Percentiles rank a stretch among this genome's conserved stretches.
phyloP scores from a whole-genome alignment of 2,113 vertebrate genomes.

The Brachypteracias leptosomus region DNA sequence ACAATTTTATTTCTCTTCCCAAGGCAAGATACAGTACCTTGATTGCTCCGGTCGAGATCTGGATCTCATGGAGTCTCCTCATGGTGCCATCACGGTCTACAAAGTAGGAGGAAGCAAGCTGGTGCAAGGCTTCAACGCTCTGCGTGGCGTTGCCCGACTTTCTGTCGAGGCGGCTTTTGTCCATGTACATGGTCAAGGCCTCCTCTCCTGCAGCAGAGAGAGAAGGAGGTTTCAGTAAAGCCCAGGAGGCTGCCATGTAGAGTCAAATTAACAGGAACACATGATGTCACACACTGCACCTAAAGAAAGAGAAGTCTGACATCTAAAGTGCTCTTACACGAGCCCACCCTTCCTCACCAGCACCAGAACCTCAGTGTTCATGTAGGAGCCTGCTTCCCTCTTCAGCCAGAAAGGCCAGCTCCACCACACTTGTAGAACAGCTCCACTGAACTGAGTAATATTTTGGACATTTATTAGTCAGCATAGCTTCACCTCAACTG shows the following conservation, averaged over 20 bases:
- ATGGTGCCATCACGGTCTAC: constrained; percentile 98
- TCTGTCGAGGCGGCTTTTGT: constrained; percentile 93
- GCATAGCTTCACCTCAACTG: neutral
- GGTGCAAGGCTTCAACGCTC: constrained; percentile 95
- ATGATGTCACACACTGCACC: neutral
- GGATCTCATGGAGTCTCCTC: constrained; percentile 97
- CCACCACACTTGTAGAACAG: neutral
- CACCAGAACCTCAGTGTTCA: neutral
- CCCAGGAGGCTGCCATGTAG: neutral
- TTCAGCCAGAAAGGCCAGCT: neutral
- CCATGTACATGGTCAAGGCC: constrained; percentile 98
- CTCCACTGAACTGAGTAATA: neutral
- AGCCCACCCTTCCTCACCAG: neutral
- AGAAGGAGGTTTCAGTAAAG: neutral
- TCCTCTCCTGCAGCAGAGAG: constrained; percentile 85
- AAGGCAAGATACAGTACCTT: constrained; percentile 80
- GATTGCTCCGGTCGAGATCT: constrained; percentile 97
- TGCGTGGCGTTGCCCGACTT: constrained; percentile 92
- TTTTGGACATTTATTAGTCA: neutral
- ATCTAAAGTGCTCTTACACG: neutral
- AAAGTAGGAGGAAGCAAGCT: constrained; percentile 98
- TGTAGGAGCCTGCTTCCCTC: neutral
- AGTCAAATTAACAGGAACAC: neutral
- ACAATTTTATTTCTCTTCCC: neutral
- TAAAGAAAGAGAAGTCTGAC: neutral